Percentiles rank a stretch among this genome's conserved stretches.
These are phyloP conservation scores for Columba livia DNA, from an alignment of 2,113 vertebrate genomes.

Conservation along the genomic window DNA sequence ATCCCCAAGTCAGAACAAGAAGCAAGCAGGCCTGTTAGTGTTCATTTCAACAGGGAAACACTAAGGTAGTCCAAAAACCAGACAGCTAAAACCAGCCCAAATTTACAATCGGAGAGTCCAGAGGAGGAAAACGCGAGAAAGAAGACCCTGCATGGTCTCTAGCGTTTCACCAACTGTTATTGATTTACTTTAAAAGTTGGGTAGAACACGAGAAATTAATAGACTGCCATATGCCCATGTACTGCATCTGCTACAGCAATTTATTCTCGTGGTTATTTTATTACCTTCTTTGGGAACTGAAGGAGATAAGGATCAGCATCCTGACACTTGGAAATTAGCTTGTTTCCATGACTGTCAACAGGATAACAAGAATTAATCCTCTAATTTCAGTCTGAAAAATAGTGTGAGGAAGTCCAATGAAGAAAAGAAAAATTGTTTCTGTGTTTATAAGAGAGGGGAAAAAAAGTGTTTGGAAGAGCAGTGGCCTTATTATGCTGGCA, in stretches of 20 bases:
- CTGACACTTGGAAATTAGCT: constrained; percentile 46
- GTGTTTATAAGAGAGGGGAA: not conserved
- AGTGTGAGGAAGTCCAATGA: not conserved
- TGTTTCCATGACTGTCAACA: not conserved
- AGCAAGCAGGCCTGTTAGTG: not conserved
- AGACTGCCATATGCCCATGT: not conserved
- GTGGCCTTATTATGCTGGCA: constrained; percentile 45
- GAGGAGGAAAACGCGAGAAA: not conserved
- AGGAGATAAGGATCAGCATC: not conserved
- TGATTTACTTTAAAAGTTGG: constrained; percentile 3
- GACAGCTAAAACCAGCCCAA: not conserved
- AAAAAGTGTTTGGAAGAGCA: constrained; percentile 4
- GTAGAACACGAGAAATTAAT: not conserved
- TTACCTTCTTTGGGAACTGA: constrained; percentile 14
- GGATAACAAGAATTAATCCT: constrained; percentile 28
- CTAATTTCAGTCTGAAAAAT: constrained; percentile 23
- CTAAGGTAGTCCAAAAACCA: not conserved
- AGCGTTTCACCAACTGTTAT: constrained; percentile 13
- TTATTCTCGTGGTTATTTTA: constrained; percentile 6
- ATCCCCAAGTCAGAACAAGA: not conserved
- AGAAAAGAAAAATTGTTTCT: not conserved
- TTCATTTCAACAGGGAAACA: not conserved
- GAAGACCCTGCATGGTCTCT: not conserved
- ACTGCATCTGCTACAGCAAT: constrained; percentile 25
- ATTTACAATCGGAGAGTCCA: not conserved